Base-by-base conservation (phyloP, 2,888 invertebrate species). In the Drosophila emarginata region DNA sequence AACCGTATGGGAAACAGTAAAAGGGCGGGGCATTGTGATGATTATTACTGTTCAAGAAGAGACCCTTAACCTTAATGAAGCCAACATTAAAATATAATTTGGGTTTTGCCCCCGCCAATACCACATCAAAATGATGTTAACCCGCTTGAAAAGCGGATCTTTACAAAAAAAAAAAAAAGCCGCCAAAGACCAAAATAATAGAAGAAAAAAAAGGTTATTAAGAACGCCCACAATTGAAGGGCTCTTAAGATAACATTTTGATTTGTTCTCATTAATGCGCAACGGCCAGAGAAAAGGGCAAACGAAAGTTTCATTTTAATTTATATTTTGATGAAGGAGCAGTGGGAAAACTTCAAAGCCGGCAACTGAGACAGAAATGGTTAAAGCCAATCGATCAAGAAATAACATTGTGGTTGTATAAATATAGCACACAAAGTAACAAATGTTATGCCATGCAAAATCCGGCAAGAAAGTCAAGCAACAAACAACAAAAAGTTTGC, bases 381-480 rank as follows among this genome's bases (percentile, higher is more conserved):
- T 32, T 28, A 56, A 26, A 45, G 37, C n/a, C 50, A 57, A 57
- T 57, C 63, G 50, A 57, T 50, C 51, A 58, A 57, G 50, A 57
- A 51, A 32, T 12, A 37, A 37, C 36, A 28, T 26, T 32, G 23
- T 61, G 26, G 6, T 9, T 32, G 18, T 76, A 67, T 80, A 78
- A 76, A 82, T 75, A 77, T 80, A 80, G 69, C 81, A 74, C 79
- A 75, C 51, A 78, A 63, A 61, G 37, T 54, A 59, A 57, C 58
- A 62, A 69, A 45, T 72, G 68, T 84, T 83, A 73, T 85, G 82
- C 67, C 85, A 85, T 75, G 79, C 80, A 72, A 86, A 86, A 80
- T 85, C 79, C 82, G 85, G 74, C 86, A 83, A 81, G 81, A 86
- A 80, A 79, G 79, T 75, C 80, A 74, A 59, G 74, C 75, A 71